These are phyloP conservation scores for Synaphobranchus kaupii DNA, from an alignment of 2,797 vertebrate genomes.

Conservation along the genomic window DNA sequence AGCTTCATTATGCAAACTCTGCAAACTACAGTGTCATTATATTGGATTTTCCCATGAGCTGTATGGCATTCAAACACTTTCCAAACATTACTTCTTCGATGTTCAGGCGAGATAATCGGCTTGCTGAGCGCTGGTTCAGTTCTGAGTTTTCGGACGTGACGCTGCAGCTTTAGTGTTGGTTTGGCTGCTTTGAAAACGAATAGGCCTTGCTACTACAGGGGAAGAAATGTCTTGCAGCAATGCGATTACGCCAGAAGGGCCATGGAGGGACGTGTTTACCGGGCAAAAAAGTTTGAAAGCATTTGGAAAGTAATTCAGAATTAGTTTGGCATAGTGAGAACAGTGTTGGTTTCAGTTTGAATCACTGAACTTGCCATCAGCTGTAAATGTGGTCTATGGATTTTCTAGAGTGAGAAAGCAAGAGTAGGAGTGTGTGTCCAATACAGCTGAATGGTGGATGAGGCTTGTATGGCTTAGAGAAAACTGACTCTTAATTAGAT, in stretches of 20 bases:
- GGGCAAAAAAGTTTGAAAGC: neutral
- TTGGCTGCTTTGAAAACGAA: neutral
- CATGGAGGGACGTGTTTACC: too few species aligned
- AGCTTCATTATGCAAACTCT: too few species aligned
- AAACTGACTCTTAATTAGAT: neutral
- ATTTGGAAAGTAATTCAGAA: neutral
- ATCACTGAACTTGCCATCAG: neutral
- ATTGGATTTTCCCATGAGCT: too few species aligned
- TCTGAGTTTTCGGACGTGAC: neutral
- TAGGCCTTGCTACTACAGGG: neutral
- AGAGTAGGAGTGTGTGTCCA: slow-evolving; percentile 33
- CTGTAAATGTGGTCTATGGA: neutral
- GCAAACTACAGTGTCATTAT: too few species aligned
- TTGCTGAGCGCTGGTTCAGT: neutral
- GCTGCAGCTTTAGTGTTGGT: neutral
- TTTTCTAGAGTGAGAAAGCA: slow-evolving; percentile 28
- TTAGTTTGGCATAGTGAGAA: too few species aligned
- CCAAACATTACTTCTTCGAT: too few species aligned
- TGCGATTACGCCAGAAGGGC: neutral
- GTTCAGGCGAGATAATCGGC: neutral
- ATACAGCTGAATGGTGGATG: slow-evolving; percentile 21
- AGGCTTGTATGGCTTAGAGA: neutral
- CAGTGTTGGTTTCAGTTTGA: neutral
- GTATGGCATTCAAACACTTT: too few species aligned
- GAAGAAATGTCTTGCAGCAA: neutral